Evolutionary conservation across 2,888 invertebrate genomes (phyloP).

Genomic region (Yponomeuta plumbellus): DNA sequence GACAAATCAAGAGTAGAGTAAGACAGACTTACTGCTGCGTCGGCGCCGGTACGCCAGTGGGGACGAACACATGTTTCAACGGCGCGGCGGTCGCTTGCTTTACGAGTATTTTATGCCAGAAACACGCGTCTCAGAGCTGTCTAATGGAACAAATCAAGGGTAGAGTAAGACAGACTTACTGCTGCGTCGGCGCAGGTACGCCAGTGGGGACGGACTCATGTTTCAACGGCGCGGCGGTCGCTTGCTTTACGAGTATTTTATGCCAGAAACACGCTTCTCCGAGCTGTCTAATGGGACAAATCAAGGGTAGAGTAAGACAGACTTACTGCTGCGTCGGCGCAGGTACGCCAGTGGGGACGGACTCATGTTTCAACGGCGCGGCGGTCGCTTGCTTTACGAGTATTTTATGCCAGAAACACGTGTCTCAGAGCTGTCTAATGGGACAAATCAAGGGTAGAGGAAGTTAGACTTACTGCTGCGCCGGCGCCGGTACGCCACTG

Average conservation of each 20-base stretch:
- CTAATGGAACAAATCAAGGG: constrained; percentile 34
- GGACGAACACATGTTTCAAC: constrained; percentile 31
- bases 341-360: no score
- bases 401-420: no score
- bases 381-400: no score
- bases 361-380: no score
- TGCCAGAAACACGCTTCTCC: no score
- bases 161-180: background rate
- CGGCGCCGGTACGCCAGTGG: constrained; percentile 5
- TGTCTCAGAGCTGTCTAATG: background rate
- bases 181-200: constrained; percentile 10
- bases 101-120: constrained; percentile 86
- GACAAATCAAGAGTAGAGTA: no score
- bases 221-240: no score
- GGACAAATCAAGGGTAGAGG: no score
- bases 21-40: constrained; percentile 11
- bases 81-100: constrained; percentile 75
- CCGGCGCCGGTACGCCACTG: constrained; percentile 10
- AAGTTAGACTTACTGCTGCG: constrained; percentile 10
- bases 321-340: no score
- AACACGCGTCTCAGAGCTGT: constrained; percentile 92
- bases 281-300: no score
- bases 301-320: no score
- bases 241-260: no score
- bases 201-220: background rate